Evolutionary conservation across 2,888 invertebrate species (phyloP).

Genomic region (Cosmia pyralina): DNA sequence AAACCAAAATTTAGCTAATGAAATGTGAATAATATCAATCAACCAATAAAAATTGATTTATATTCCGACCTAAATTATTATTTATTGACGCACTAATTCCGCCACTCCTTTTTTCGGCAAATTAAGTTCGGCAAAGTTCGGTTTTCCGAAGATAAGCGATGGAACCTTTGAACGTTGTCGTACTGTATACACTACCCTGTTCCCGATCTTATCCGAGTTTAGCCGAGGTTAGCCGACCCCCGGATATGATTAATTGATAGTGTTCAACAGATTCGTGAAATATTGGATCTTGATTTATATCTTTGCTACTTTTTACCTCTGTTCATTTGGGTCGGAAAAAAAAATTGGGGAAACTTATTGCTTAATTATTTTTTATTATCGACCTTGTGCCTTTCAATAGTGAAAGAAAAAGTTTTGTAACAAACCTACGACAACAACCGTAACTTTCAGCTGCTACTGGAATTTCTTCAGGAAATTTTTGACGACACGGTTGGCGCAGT

Average conservation of each 20-base stretch:
- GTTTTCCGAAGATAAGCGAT: no score
- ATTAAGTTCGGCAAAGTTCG: no score
- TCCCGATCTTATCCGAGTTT: slow-evolving; percentile 31
- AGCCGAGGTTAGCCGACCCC: slow-evolving; percentile 29
- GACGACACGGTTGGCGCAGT: no score
- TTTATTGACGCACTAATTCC: no score
- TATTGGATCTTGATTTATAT: slow-evolving; percentile 59
- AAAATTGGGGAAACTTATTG: slow-evolving; percentile 6
- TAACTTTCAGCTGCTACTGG: neutral
- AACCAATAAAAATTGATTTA: no score
- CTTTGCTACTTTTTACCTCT: slow-evolving; percentile 22
- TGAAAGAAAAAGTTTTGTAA: neutral
- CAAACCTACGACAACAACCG: neutral
- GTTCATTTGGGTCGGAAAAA: slow-evolving; percentile 10
- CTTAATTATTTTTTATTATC: neutral
- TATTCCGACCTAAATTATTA: no score
- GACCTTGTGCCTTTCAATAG: neutral
- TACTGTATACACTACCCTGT: slow-evolving; percentile 20
- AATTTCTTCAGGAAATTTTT: neutral
- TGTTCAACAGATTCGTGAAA: slow-evolving; percentile 53
- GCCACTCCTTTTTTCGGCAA: no score
- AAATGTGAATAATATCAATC: no score
- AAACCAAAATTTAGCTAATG: no score
- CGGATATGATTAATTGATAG: slow-evolving; percentile 61
- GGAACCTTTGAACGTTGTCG: no score